Conservation (phyloP, 2,888 invertebrate genomes). For the Leucozona laternaria region DNA sequence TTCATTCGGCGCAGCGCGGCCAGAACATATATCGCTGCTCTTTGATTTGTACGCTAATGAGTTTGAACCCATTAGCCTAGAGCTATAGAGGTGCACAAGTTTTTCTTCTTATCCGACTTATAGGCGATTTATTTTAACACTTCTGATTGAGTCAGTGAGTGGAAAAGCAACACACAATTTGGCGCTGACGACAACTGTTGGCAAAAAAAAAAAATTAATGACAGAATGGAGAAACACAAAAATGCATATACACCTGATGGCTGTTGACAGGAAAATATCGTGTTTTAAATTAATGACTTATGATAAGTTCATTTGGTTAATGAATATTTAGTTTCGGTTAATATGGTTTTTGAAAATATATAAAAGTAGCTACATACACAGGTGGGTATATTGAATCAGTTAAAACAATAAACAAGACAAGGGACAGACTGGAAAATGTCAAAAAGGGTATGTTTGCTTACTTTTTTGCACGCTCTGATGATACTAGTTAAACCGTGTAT, state of each 20-base stretch:
- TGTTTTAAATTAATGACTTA: slow-evolving; percentile 28
- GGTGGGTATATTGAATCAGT: too few species aligned
- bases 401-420: too few species aligned
- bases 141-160: slow-evolving; percentile 5
- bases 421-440: too few species aligned
- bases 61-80: slow-evolving; percentile 67
- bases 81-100: slow-evolving; percentile 38
- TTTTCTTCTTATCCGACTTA: slow-evolving; percentile 23
- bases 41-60: slow-evolving; percentile 68
- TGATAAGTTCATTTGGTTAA: slow-evolving; percentile 8
- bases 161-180: background rate
- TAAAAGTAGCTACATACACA: too few species aligned
- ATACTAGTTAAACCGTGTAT: too few species aligned
- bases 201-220: slow-evolving; percentile 18
- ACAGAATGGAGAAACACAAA: slow-evolving; percentile 7
- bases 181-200: slow-evolving; percentile 15
- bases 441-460: too few species aligned
- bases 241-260: slow-evolving; percentile 5
- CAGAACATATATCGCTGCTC: slow-evolving; percentile 27
- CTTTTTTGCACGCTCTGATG: too few species aligned
- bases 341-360: background rate
- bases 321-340: background rate
- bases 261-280: slow-evolving; percentile 28
- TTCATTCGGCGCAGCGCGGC: background rate
- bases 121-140: slow-evolving; percentile 27